phyloP scores from a whole-genome alignment of 2,888 invertebrate genomes.

The Platynereis dumerilii region DNA sequence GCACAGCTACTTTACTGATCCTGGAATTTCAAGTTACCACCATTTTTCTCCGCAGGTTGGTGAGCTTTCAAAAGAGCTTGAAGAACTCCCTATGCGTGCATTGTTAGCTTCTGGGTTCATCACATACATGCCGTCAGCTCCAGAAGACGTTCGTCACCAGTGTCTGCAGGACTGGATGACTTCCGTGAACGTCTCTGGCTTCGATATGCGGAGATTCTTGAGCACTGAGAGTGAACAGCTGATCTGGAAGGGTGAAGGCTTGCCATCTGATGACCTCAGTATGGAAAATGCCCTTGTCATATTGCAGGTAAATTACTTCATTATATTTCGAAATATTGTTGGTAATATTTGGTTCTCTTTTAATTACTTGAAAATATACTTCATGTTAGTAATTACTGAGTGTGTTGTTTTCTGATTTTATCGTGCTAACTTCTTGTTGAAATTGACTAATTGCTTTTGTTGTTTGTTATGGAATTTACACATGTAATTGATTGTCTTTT shows the following conservation, averaged over 20 bases:
- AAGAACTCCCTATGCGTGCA: constrained; percentile 72
- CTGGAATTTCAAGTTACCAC: too few species aligned
- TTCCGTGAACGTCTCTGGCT: constrained; percentile 36
- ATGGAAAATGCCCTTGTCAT: constrained; percentile 83
- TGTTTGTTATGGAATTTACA: too few species aligned
- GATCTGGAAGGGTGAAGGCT: constrained; percentile 84
- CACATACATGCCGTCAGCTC: constrained; percentile 75
- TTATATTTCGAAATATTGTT: too few species aligned
- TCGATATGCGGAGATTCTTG: constrained; percentile 67
- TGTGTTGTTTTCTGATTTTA: too few species aligned
- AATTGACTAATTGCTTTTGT: too few species aligned
- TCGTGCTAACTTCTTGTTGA: too few species aligned
- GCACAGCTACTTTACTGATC: too few species aligned
- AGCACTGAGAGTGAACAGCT: constrained; percentile 78
- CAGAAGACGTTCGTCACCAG: constrained; percentile 74
- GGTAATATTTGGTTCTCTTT: too few species aligned
- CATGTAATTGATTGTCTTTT: too few species aligned
- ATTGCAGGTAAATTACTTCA: constrained; percentile 69
- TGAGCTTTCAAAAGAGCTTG: constrained; percentile 69
- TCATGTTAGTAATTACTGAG: too few species aligned
- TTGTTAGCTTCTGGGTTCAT: constrained; percentile 80
- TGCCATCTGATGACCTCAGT: constrained; percentile 79
- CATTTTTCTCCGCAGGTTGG: too few species aligned
- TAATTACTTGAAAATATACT: too few species aligned
- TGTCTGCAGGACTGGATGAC: constrained; percentile 65